Base-by-base conservation (phyloP, 2,113 vertebrate species). In the Cyprinodon variegatus region DNA sequence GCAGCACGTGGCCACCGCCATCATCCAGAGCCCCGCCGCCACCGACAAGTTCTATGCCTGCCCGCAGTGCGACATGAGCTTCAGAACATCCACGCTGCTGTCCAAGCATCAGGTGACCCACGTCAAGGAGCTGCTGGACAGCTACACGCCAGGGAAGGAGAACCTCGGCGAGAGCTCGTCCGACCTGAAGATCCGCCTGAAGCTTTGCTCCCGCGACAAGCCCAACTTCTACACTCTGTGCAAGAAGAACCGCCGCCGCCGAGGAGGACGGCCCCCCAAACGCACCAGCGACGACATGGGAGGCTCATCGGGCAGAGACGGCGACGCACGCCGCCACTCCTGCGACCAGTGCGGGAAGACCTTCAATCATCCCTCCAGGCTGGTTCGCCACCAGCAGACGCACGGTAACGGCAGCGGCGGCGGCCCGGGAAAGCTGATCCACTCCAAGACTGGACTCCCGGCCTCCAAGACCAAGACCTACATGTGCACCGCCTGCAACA, bases 141-240 rank as follows among this genome's bases (percentile, higher is more conserved):
- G 81, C 62, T 94, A 93, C 84, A 89, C 94, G 1, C 91, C 93
- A 0, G 93, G 90, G n/a, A 94, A 92, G 67, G 94, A 94, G 82
- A 86, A 92, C 76, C 74, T 95, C 22, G 87, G 71, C 1, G 91
- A 94, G 83, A 84, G 41, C 65, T 93, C 93, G 0, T 95, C 94
- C 0, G 94, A 95, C 89, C 91, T 95, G 40, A 95, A 95, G 90
- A 95, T 95, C 81, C 92, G 94, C 48, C 88, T 95, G 13, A 95
- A 95, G 90, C 90, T 95, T 68, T 95, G 93, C 77, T 95, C 94
- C 36, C 88, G 93, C 0, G 93, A 95, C 82, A 94, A 95, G 61
- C 94, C 94, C 82, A 95, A 94, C 85, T 94, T 92, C 78, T 95
- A 95, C 89, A 93, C 94, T 0, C 91, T 95, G 1, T 95, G 94